Conservation (phyloP, 2,113 vertebrate genomes). For the Limanda limanda region DNA sequence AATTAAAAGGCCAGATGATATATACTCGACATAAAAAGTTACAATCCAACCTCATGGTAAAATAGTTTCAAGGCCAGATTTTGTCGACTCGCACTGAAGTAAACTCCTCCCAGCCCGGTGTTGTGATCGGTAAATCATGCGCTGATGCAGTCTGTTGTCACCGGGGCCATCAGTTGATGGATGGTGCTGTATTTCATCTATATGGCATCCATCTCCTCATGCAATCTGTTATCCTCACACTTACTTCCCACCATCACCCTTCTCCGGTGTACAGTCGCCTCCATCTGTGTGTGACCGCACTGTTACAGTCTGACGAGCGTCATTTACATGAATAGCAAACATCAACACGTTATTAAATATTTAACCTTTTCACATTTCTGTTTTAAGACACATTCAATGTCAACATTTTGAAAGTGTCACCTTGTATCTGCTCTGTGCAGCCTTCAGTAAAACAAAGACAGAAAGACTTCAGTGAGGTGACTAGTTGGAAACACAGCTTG, state of each 20-base stretch:
- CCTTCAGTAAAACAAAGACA: background rate
- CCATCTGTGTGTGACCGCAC: slow-evolving; percentile 1
- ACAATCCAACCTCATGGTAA: background rate
- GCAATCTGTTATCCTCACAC: slow-evolving; percentile 48
- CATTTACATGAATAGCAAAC: slow-evolving; percentile 7
- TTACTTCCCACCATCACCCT: slow-evolving; percentile 11
- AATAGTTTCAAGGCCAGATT: slow-evolving; percentile 24
- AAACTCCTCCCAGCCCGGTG: background rate
- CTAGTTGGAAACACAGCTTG: background rate
- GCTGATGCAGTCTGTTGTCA: slow-evolving; percentile 37
- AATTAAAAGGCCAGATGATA: slow-evolving; percentile 44
- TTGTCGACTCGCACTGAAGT: slow-evolving; percentile 5
- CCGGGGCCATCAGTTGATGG: slow-evolving; percentile 46
- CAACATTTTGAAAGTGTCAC: background rate
- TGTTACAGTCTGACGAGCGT: background rate
- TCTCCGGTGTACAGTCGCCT: slow-evolving; percentile 3
- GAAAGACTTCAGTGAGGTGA: background rate
- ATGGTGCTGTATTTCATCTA: slow-evolving; percentile 54
- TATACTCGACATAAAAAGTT: slow-evolving; percentile 16
- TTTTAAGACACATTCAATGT: background rate
- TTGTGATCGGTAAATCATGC: slow-evolving; percentile 35
- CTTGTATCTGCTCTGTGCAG: background rate
- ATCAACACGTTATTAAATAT: background rate
- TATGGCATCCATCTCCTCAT: slow-evolving; percentile 44
- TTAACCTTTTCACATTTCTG: background rate